A percentile compares a stretch with the other conserved stretches of the same genome.
Evolutionary conservation across 2,888 invertebrate genomes (phyloP).

Genomic region (Acleris cristana): DNA sequence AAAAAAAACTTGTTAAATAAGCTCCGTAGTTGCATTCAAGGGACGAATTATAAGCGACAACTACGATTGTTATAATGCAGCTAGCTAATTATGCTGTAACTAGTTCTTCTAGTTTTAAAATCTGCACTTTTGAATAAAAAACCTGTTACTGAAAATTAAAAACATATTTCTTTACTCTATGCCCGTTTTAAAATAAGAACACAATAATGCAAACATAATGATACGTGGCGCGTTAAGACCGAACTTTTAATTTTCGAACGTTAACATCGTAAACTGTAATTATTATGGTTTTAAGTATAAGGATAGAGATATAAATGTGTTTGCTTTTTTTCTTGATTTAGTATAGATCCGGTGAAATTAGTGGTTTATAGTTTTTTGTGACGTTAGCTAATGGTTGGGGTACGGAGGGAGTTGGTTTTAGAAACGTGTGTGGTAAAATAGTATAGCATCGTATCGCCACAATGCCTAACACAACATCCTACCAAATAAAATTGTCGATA

Average conservation of each 20-base stretch:
- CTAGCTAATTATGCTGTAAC: no score
- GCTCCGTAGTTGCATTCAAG: no score
- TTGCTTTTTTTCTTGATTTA: conserved; percentile 79
- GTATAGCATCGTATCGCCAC: no score
- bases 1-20: no score
- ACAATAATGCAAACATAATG: conserved; percentile 81
- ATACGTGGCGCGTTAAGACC: conserved; percentile 68
- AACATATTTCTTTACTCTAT: conserved; percentile 26
- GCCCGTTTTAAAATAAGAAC: conserved; percentile 61
- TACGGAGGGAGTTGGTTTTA: conserved; percentile 24
- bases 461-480: no score
- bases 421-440: conserved; percentile 21
- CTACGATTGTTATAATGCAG: no score
- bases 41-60: no score
- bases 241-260: conserved; percentile 77
- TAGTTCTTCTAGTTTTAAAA: no score
- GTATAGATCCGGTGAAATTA: conserved; percentile 75
- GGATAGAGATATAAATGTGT: conserved; percentile 82
- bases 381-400: conserved; percentile 69
- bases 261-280: conserved; percentile 75
- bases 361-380: conserved; percentile 72
- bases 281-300: conserved; percentile 79
- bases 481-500: no score
- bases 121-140: no score
- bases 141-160: neutral